Evolutionary conservation across 2,888 invertebrate genomes (phyloP).

Genomic region (Pollenia angustigena): DNA sequence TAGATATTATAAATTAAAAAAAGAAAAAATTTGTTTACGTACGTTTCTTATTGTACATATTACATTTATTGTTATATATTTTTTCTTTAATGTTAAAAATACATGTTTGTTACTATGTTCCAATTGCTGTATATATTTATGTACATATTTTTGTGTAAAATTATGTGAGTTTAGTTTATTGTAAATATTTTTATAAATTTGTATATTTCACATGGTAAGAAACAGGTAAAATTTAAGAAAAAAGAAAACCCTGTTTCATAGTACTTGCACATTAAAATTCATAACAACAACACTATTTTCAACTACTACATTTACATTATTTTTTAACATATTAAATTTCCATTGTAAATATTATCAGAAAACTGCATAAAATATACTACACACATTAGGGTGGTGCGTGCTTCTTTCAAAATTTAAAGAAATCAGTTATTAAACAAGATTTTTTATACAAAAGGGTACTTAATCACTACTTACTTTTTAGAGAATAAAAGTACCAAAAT

Average conservation of each 20-base stretch:
- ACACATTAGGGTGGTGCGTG: slow-evolving; percentile 2
- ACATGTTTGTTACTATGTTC: slow-evolving; percentile 33
- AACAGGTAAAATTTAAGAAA: neutral
- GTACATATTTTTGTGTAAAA: neutral
- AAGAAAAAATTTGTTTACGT: neutral
- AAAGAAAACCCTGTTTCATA: slow-evolving; percentile 3
- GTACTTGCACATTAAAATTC: slow-evolving; percentile 20
- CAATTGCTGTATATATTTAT: neutral
- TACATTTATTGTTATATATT: neutral
- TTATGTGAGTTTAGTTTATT: slow-evolving; percentile 27
- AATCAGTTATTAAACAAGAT: no score
- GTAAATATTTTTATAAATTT: slow-evolving; percentile 21
- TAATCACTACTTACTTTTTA: no score
- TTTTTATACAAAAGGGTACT: no score
- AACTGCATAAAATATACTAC: slow-evolving; percentile 11
- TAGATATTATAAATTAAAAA: slow-evolving; percentile 62
- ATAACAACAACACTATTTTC: slow-evolving; percentile 2
- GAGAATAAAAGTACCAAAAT: no score
- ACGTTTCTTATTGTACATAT: slow-evolving; percentile 17
- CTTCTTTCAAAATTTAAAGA: no score
- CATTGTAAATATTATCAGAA: slow-evolving; percentile 45
- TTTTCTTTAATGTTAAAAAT: slow-evolving; percentile 40
- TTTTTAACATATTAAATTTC: slow-evolving; percentile 46
- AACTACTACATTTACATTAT: slow-evolving; percentile 23
- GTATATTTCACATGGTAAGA: slow-evolving; percentile 8